phyloP scores from a whole-genome alignment of 2,113 vertebrate genomes.

The Cinclus cinclus region DNA sequence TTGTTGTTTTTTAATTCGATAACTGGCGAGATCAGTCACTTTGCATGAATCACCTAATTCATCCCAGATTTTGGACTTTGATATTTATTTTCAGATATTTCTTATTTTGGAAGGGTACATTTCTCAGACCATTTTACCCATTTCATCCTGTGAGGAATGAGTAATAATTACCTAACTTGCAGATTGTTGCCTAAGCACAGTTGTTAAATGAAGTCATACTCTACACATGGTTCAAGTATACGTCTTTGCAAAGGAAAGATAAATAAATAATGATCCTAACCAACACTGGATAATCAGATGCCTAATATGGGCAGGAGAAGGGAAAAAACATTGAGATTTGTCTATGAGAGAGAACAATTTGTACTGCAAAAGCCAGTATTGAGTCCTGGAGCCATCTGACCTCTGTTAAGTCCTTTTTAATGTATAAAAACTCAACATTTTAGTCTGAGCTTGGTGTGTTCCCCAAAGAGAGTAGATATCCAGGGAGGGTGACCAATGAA shows the following conservation, averaged over 20 bases:
- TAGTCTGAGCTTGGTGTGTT: background rate
- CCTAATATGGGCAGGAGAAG: background rate
- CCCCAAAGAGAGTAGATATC: background rate
- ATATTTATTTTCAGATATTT: slow-evolving; percentile 41
- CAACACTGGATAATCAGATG: background rate
- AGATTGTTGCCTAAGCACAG: background rate
- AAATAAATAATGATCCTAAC: background rate
- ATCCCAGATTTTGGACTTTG: slow-evolving; percentile 36
- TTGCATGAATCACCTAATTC: slow-evolving; percentile 50
- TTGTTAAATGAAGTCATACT: slow-evolving; percentile 22
- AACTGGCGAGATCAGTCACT: background rate
- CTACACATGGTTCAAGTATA: background rate
- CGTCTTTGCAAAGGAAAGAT: background rate
- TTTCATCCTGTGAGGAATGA: background rate
- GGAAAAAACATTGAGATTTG: background rate
- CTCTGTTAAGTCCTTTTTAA: background rate
- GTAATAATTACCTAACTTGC: background rate
- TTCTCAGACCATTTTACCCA: background rate
- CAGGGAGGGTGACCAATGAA: background rate
- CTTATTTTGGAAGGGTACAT: slow-evolving; percentile 39
- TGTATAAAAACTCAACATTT: background rate
- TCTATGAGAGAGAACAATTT: background rate
- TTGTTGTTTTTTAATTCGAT: background rate
- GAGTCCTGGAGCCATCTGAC: background rate
- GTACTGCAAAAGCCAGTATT: background rate